Percentiles rank a stretch among this genome's conserved stretches.
Evolutionary conservation across 37 sponge, comb jelly and placozoan genomes (phyloP).

Genomic region (Geodia barretti): DNA sequence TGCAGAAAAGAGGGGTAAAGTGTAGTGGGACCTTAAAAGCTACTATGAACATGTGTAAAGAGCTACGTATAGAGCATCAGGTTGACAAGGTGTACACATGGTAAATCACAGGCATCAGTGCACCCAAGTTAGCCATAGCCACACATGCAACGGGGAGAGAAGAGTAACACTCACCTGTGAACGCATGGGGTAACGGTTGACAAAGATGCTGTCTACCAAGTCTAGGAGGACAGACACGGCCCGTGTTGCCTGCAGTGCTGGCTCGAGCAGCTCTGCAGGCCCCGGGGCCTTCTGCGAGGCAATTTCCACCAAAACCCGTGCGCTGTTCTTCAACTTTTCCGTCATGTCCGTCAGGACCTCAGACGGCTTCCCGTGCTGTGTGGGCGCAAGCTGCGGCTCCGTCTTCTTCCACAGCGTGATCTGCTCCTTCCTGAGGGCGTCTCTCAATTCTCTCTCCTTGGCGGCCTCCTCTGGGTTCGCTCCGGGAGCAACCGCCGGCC

Average conservation of each 20-base stretch:
- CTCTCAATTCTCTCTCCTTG: constrained; percentile 33
- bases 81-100: neutral
- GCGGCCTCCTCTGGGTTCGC: constrained; percentile 16
- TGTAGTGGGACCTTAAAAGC: too few species aligned
- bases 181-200: constrained; percentile 86
- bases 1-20: too few species aligned
- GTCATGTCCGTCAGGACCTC: constrained; percentile 37
- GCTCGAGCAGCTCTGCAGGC: constrained; percentile 49
- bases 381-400: constrained; percentile 50
- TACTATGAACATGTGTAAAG: neutral
- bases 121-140: neutral
- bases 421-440: constrained; percentile 33
- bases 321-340: constrained; percentile 26
- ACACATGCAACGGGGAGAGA: neutral
- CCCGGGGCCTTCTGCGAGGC: constrained; percentile 27
- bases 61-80: neutral
- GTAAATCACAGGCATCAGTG: neutral
- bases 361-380: constrained; percentile 23
- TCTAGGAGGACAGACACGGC: constrained; percentile 72
- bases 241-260: constrained; percentile 37
- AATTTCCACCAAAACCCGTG: constrained; percentile 32
- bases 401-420: constrained; percentile 28
- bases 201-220: constrained; percentile 84
- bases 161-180: constrained; percentile 58
- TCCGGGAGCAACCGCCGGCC: neutral